phyloP scores from a whole-genome alignment of 2,888 invertebrate genomes.

The Odontocolon sp. region DNA sequence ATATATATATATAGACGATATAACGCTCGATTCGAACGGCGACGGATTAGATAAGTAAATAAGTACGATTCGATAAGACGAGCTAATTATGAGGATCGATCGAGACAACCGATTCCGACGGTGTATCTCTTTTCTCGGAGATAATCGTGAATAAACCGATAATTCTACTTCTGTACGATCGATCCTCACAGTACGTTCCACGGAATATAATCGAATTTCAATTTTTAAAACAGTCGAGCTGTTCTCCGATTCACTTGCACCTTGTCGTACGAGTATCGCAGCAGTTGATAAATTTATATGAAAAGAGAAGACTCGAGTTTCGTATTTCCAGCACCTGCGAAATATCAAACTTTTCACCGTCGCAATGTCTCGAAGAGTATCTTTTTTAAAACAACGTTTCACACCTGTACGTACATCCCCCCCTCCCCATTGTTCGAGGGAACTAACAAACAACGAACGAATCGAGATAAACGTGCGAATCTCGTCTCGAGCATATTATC shows the following conservation, averaged over 20 bases:
- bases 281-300: conserved; percentile 18
- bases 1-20: conserved; percentile 1
- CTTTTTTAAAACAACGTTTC: conserved; percentile 16
- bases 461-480: conserved; percentile 18
- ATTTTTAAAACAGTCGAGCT: conserved; percentile 1
- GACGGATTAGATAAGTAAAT: conserved; percentile 17
- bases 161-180: too few relatives aligned
- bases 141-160: neutral
- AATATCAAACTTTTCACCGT: conserved; percentile 39
- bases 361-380: conserved; percentile 5
- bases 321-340: conserved; percentile 50
- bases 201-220: too few relatives aligned
- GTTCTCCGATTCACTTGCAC: conserved; percentile 11
- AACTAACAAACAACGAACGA: neutral
- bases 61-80: neutral
- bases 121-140: neutral
- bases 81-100: conserved; percentile 12
- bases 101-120: neutral
- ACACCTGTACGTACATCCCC: conserved; percentile 42
- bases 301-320: conserved; percentile 36
- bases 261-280: neutral
- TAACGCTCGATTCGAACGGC: conserved; percentile 11
- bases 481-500: neutral
- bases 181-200: too few relatives aligned
- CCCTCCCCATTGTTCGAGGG: neutral